Percentiles rank a stretch among this genome's conserved stretches.
phyloP scores from a whole-genome alignment of 2,888 invertebrate genomes.

The Hirtodrosophila histrioides region DNA sequence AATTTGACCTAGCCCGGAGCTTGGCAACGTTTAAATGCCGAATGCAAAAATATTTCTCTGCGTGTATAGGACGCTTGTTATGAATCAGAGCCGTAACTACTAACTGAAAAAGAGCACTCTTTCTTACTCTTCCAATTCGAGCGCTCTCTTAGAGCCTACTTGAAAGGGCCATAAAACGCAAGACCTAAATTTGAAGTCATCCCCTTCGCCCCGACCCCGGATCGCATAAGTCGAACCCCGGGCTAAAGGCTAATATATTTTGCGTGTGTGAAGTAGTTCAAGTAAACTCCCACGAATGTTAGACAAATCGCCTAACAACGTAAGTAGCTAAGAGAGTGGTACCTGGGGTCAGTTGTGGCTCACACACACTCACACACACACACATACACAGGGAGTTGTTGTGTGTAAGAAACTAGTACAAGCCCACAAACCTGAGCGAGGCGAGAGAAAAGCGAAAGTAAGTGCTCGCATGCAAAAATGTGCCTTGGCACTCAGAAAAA shows the following conservation, averaged over 20 bases:
- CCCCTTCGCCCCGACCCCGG: not conserved
- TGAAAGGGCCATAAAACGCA: conserved; percentile 24
- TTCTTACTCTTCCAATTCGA: conserved; percentile 22
- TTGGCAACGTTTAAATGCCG: no score
- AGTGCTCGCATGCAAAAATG: conserved; percentile 74
- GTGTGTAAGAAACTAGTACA: conserved; percentile 27
- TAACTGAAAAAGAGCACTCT: conserved; percentile 7
- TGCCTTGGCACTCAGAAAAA: conserved; percentile 38
- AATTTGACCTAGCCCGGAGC: no score
- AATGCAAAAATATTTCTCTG: no score
- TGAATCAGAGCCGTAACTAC: not conserved
- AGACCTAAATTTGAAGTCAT: conserved; percentile 44
- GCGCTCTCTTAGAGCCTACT: conserved; percentile 34
- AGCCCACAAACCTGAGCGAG: conserved; percentile 22
- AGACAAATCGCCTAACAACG: conserved; percentile 38
- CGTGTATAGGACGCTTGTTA: no score
- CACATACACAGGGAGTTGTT: conserved; percentile 7
- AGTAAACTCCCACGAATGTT: conserved; percentile 51
- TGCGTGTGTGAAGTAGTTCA: conserved; percentile 55
- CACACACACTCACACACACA: conserved; percentile 9
- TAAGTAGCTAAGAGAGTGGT: conserved; percentile 30
- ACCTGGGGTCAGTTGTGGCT: conserved; percentile 31
- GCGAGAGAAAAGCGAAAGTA: conserved; percentile 62
- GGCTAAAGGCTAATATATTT: conserved; percentile 52
- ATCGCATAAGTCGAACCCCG: conserved; percentile 10